phyloP scores from a whole-genome alignment of 2,113 vertebrate genomes.

The Vicugna pacos region DNA sequence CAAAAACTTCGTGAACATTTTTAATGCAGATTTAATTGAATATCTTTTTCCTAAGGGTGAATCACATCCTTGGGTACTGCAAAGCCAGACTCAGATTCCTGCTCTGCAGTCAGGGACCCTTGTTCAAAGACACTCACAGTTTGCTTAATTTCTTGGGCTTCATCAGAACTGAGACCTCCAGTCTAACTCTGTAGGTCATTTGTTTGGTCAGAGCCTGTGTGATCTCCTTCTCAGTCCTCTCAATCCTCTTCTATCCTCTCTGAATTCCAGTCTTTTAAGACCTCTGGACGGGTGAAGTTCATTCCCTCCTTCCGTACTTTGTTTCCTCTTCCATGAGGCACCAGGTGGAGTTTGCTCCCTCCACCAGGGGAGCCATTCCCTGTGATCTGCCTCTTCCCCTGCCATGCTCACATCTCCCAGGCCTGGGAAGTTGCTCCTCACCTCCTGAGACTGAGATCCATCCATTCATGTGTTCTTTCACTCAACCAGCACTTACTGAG shows the following conservation, averaged over 20 bases:
- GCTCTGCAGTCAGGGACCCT: background rate
- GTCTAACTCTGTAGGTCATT: background rate
- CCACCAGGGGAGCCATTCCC: background rate
- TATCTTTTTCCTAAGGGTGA: background rate
- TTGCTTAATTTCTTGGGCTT: background rate
- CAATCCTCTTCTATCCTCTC: background rate
- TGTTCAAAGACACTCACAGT: background rate
- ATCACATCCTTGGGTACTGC: background rate
- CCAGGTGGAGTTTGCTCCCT: accelerated
- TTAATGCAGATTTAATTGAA: background rate
- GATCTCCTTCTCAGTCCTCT: background rate
- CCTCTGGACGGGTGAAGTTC: background rate
- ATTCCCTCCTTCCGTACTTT: background rate
- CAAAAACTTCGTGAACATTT: background rate
- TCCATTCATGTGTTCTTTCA: background rate
- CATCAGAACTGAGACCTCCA: background rate
- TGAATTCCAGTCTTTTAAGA: background rate
- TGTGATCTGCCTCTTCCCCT: background rate
- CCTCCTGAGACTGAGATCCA: background rate
- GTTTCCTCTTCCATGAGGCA: background rate
- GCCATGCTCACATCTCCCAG: accelerated
- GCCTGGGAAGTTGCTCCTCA: no score
- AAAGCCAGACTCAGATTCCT: background rate
- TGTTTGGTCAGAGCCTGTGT: background rate
- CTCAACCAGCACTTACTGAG: accelerated